Evolutionary conservation across 2,113 vertebrate genomes (phyloP), one percentile per base, ranked within the genome.

Genomic region (Lamprotornis superbus): DNA sequence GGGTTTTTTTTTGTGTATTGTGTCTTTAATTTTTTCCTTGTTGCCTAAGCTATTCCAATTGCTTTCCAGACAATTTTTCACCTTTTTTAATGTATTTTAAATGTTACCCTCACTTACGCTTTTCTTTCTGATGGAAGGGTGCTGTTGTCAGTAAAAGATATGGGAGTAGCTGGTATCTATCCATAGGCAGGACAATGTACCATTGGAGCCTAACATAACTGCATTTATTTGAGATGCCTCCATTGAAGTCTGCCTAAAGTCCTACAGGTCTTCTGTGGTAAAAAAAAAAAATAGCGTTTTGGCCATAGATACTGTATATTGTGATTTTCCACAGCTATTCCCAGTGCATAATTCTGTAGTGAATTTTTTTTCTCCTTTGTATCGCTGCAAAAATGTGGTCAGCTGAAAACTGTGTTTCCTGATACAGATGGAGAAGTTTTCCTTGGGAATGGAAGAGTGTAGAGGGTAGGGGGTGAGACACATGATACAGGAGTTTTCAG

Each of bases 401-500:
- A 56, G 24, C 12, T 88, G 67, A 73, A 71, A 93, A 44, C 1
- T 47, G 2, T 21, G 27, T 64, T 85, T 31, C 50, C 40, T 80
- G 10, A 18, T 77, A 31, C 2, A 20, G 14, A 13, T 37, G 27
- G 16, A 83, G 39, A 47, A 9, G 3, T 28, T 68, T 88, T 59
- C n/a, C n/a, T 60, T 60, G 40, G 52, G 60, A 82, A 16, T 23
- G 9, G 39, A 79, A 50, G 16, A 31, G 37, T 27, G 31, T 47
- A 53, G 53, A 60, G 16, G 28, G 16, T 59, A 18, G 67, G 39
- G 27, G 6, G 3, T 35, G 50, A 60, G 9, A 63, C 7, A 20
- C 4, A 3, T 0, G 2, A 14, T 55, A 21, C 9, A 30, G 28
- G 42, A 82, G 13, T 44, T 78, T 49, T 65, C 1, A 7, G 52